Conservation (phyloP, 2,797 vertebrate species). For the Falco concolor region DNA sequence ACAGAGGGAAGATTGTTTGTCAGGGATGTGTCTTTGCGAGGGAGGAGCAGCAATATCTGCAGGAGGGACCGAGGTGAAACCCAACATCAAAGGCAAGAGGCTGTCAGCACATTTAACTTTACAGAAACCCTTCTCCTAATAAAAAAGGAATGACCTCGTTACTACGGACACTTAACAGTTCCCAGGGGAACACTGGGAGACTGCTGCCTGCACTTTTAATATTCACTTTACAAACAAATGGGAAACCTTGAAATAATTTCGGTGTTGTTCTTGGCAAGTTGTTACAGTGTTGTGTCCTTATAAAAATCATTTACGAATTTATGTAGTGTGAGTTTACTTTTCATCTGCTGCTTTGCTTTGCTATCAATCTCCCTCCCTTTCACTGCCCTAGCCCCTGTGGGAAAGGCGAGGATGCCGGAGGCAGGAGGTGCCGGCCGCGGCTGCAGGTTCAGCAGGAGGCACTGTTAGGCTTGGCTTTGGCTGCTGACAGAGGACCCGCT, state of each 20-base stretch:
- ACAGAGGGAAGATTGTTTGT: constrained; percentile 71
- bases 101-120: constrained; percentile 79
- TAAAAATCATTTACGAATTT: constrained; percentile 59
- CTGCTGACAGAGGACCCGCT: not conserved
- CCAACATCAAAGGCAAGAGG: constrained; percentile 75
- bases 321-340: constrained; percentile 63
- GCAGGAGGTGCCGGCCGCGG: rapidly evolving
- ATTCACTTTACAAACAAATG: constrained; percentile 74
- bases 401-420: not conserved
- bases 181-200: constrained; percentile 64
- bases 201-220: constrained; percentile 71
- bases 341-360: not conserved
- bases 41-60: constrained; percentile 69
- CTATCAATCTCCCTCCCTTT: not conserved
- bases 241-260: constrained; percentile 71
- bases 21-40: constrained; percentile 57
- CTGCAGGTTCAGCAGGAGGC: not conserved
- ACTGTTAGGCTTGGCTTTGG: not conserved
- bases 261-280: constrained; percentile 70
- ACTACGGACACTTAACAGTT: constrained; percentile 73
- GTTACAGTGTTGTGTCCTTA: constrained; percentile 62
- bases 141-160: constrained; percentile 76
- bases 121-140: constrained; percentile 75
- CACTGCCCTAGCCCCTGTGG: not conserved
- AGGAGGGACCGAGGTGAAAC: constrained; percentile 74